Conservation (phyloP, 53 echinoderm and acorn worm species). For the Holothuria leucospilota region DNA sequence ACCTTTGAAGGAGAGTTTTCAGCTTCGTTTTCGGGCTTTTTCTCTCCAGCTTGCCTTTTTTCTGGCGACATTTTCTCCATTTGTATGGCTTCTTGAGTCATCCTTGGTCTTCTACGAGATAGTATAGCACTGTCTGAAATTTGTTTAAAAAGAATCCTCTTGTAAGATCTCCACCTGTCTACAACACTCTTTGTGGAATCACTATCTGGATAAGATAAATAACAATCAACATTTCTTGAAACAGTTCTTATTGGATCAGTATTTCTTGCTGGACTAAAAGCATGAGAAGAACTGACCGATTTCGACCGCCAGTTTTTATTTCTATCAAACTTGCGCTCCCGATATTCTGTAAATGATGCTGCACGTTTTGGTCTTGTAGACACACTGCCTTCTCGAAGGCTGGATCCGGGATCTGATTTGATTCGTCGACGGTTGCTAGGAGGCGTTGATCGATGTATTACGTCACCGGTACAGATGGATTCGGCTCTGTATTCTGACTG, state of each 20-base stretch:
- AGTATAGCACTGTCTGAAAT: slow-evolving; percentile 44
- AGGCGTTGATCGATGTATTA: slow-evolving; percentile 45
- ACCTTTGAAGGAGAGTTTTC: slow-evolving; percentile 17
- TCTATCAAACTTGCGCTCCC: slow-evolving; percentile 35
- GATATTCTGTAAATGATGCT: slow-evolving; percentile 33
- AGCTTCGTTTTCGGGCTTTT: slow-evolving; percentile 19
- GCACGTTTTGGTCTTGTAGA: slow-evolving; percentile 38
- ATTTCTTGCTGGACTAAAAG: slow-evolving; percentile 17
- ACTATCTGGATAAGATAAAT: slow-evolving; percentile 23
- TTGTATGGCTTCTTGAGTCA: slow-evolving; percentile 31
- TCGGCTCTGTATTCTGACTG: slow-evolving; percentile 19
- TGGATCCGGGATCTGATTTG: slow-evolving; percentile 43
- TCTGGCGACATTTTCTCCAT: slow-evolving; percentile 43
- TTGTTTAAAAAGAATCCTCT: slow-evolving; percentile 38
- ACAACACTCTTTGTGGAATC: slow-evolving; percentile 41
- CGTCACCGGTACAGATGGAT: not conserved
- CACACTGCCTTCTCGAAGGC: slow-evolving; percentile 24
- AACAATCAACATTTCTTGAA: slow-evolving; percentile 5
- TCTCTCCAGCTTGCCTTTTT: slow-evolving; percentile 14
- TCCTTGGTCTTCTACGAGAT: slow-evolving; percentile 33
- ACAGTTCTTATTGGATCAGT: slow-evolving; percentile 36
- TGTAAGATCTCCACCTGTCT: slow-evolving; percentile 48
- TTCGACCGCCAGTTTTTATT: slow-evolving; percentile 31
- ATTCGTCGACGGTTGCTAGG: slow-evolving; percentile 54
- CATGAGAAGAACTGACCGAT: slow-evolving; percentile 32